Base-by-base conservation (phyloP, 2,888 invertebrate genomes). In the Mesodorylaimus sp. region DNA sequence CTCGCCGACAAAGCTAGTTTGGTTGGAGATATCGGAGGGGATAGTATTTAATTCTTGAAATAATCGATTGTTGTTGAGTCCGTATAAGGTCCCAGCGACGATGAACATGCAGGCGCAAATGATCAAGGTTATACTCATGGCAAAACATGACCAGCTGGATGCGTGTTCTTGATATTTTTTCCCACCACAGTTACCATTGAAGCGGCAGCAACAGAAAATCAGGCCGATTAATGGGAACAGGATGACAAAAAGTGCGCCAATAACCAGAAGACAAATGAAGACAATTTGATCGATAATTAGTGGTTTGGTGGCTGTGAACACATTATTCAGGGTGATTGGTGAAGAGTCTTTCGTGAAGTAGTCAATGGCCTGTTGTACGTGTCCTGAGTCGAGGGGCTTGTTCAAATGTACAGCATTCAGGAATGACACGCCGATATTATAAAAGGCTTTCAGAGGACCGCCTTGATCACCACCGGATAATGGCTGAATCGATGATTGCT, bases 131-230 rank as follows among this genome's bases (percentile, higher is more conserved):
- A 13, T 16, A 7, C 7, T 7, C 32, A 32, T 7, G 32, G 16
- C 7, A 10, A 16, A 32, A 10, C 19, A 32, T n/a, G 16, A 28
- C 3, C 46, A 10, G 10, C 23, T 3, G 29, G 3, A 16, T 27
- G 46, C 7, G 3, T 46, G 3, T n/a, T 46, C 32, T 23, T 46
- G 46, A 26, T 46, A 26, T 10, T 32, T 28, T 7, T 32, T n/a
- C 5, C 32, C 46, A 19, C 46, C 46, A 23, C 46, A 46, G 23
- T 46, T 46, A 27, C 23, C 23, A 19, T 32, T 29, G 5, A 27
- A 26, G 16, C 46, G 46, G 23, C 46, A 46, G 46, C 46, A 46
- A 32, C 46, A 46, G 29, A 46, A 46, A 23, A 10, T 29, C 16
- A 28, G 19, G 7, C 46, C 46, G 28, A 46, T 21, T 5, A 46